Evolutionary conservation across 2,113 vertebrate genomes (phyloP), one percentile per base, ranked within the genome.

Genomic region (Burhinus bistriatus): DNA sequence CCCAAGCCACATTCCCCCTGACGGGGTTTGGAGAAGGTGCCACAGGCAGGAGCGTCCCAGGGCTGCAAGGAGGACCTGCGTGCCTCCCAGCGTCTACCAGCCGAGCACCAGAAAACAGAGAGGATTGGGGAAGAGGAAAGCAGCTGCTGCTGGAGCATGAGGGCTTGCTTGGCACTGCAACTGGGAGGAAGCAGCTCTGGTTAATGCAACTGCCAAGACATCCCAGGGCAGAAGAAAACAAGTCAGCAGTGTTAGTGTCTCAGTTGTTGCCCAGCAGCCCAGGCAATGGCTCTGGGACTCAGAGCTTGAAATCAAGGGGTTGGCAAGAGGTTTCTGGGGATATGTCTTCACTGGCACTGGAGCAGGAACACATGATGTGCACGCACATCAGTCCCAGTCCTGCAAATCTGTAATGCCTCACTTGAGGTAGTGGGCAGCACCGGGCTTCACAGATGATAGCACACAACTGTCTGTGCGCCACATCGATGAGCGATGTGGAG

Each of bases 321-420:
- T 70, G 27, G 11, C 44, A 45, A 29, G 51, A 45, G 61, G 27
- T 65, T 59, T 73, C 54, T 90, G 66, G 22, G 38, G 6, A 7
- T 65, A 8, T 3, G 17, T 30, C 32, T 90, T 69, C 61, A 44
- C 6, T 45, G 47, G 64, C 11, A n/a, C 9, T 44, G 49, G 19
- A 15, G 27, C 5, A 6, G 45, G 52, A 69, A 11, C 27, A 73
- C n/a, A 6, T 6, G 5, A 32, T 22, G 21, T 49, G 22, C n/a
- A 18, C 2, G 3, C 0, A 0, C 40, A 51, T 13, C 21, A 6
- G 7, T 55, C 32, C 40, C 45, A 79, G 44, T 15, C 29, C 42
- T 64, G 34, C 38, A 25, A 42, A 40, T 30, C n/a, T 58, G 10
- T 38, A 68, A 47, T 9, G 36, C 8, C 9, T 82, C 61, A 6